These are phyloP conservation scores for Nibea coibor DNA, from an alignment of 2,113 vertebrate species.

Conservation along the genomic window DNA sequence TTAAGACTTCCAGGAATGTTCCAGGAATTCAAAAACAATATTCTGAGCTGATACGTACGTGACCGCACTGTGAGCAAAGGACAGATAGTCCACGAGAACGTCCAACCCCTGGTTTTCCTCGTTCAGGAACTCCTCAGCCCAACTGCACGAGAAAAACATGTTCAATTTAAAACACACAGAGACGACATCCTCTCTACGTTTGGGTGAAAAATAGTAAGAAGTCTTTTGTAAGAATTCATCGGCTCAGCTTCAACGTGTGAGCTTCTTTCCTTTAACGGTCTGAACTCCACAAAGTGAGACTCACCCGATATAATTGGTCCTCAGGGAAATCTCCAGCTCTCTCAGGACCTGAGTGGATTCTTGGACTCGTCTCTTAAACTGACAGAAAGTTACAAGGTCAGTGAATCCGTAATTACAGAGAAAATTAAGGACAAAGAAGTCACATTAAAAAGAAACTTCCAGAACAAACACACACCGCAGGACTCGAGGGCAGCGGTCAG, in stretches of 20 bases:
- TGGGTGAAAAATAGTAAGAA: too few relatives aligned
- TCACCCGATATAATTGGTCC: constrained; percentile 97
- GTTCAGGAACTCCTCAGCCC: constrained; percentile 92
- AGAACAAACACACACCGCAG: too few relatives aligned
- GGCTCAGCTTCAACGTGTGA: background rate
- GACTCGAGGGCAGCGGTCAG: too few relatives aligned
- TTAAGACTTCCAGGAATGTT: background rate
- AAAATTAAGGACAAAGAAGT: background rate
- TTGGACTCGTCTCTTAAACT: constrained; percentile 88
- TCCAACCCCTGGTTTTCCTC: constrained; percentile 93
- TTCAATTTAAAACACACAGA: background rate
- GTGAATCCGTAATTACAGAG: background rate
- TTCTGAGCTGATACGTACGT: constrained; percentile 76
- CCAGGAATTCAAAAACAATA: background rate
- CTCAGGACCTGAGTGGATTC: constrained; percentile 93
- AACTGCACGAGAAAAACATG: constrained; percentile 70
- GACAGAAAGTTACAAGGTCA: constrained; percentile 8
- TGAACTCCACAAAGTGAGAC: constrained; percentile 13
- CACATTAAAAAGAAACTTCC: too few relatives aligned
- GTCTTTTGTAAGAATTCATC: background rate
- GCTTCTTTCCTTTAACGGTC: too few relatives aligned
- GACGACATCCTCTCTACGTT: too few relatives aligned
- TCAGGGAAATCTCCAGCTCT: constrained; percentile 95
- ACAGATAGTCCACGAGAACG: constrained; percentile 92
- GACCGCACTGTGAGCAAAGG: constrained; percentile 89